Conservation (phyloP, 2,797 vertebrate species). For the Lagorchestes hirsutus region DNA sequence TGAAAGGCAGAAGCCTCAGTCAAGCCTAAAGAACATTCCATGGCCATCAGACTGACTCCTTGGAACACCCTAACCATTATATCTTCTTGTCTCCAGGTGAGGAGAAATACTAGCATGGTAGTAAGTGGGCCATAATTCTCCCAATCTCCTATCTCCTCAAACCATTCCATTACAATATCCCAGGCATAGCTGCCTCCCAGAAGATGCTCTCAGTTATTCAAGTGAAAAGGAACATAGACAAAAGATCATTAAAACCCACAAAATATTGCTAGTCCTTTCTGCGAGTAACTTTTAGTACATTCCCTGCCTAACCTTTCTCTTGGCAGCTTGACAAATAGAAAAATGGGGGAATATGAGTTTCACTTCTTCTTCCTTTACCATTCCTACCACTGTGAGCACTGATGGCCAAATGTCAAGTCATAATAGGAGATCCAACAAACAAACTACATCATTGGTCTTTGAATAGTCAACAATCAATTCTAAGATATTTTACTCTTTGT, state of each 20-base stretch:
- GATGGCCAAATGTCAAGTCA: background rate
- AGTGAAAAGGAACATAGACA: background rate
- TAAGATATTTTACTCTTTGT: slow-evolving; percentile 7
- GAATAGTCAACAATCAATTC: slow-evolving; percentile 50
- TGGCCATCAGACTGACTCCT: background rate
- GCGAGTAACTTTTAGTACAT: background rate
- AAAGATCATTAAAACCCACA: background rate
- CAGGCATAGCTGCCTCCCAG: background rate
- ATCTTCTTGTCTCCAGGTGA: background rate
- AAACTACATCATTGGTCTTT: slow-evolving; percentile 5
- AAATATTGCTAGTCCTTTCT: background rate
- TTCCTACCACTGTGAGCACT: background rate
- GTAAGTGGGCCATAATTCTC: background rate
- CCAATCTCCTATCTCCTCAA: background rate
- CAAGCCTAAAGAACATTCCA: background rate
- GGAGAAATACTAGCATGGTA: background rate
- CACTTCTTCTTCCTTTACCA: background rate
- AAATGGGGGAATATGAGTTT: slow-evolving; percentile 23
- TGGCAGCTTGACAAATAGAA: background rate
- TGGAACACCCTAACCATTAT: background rate
- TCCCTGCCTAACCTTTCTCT: background rate
- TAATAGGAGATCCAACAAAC: slow-evolving; percentile 36
- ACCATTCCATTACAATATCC: background rate
- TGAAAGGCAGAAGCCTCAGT: background rate
- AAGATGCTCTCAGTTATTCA: background rate